Percentiles rank a stretch among this genome's conserved stretches.
Conservation (phyloP, 2,113 vertebrate genomes). For the Strix uralensis region DNA sequence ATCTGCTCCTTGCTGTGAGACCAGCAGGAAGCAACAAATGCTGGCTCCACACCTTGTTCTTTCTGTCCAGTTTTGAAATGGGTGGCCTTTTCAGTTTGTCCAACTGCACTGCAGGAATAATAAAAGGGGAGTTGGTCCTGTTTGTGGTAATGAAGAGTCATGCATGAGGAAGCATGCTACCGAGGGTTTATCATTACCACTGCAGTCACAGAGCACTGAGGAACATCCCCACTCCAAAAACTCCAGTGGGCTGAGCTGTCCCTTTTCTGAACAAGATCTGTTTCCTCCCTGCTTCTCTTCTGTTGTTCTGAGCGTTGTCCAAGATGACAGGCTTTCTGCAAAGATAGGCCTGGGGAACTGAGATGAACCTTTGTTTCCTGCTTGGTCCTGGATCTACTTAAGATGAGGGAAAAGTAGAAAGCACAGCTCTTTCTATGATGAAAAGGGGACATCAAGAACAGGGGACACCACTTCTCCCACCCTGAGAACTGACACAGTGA, state of each 20-base stretch:
- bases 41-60: background rate
- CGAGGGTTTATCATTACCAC: background rate
- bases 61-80: background rate
- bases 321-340: background rate
- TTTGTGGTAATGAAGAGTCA: background rate
- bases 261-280: background rate
- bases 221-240: background rate
- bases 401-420: background rate
- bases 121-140: background rate
- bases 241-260: background rate
- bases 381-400: background rate
- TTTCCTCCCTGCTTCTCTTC: background rate
- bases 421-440: background rate
- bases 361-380: background rate
- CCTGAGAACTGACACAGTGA: background rate
- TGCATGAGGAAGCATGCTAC: background rate
- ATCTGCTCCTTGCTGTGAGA: background rate
- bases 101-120: accelerated
- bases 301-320: background rate
- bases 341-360: background rate
- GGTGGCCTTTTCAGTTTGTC: background rate
- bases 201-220: background rate
- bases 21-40: background rate
- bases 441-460: background rate
- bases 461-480: background rate